Percentiles rank a stretch among this genome's conserved stretches.
phyloP scores from a whole-genome alignment of 1,140 invertebrate genomes.

The Solenopsis fugax region DNA sequence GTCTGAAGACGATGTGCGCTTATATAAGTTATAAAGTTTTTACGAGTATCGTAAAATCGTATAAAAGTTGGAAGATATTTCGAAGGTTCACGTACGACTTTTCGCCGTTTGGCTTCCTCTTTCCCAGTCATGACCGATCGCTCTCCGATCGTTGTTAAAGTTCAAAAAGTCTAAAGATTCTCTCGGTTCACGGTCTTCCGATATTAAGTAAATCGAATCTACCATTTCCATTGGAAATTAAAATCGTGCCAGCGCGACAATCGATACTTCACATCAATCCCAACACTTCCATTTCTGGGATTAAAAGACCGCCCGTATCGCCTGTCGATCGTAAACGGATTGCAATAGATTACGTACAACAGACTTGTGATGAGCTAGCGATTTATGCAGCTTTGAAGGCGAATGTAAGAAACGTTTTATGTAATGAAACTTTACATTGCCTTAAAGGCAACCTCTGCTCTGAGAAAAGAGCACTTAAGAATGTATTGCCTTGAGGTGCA shows the following conservation, averaged over 20 bases:
- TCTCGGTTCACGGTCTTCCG: conserved; percentile 49
- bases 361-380: conserved; percentile 22
- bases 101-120: neutral
- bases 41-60: conserved; percentile 78
- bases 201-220: conserved; percentile 65
- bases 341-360: neutral
- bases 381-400: conserved; percentile 2
- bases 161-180: conserved; percentile 49
- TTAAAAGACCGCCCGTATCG: conserved; percentile 60
- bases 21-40: conserved; percentile 78
- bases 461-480: neutral
- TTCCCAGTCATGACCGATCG: conserved; percentile 23
- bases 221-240: conserved; percentile 71
- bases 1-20: conserved; percentile 48
- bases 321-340: neutral
- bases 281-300: conserved; percentile 68
- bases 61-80: conserved; percentile 76
- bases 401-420: conserved; percentile 32
- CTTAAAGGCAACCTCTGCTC: neutral
- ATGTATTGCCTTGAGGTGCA: neutral
- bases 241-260: conserved; percentile 42
- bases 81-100: conserved; percentile 50
- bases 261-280: conserved; percentile 40
- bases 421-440: conserved; percentile 29
- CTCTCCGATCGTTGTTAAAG: neutral